Evolutionary conservation across 2,113 vertebrate genomes (phyloP), one percentile per base, ranked within the genome.

Genomic region (Orycteropus afer): DNA sequence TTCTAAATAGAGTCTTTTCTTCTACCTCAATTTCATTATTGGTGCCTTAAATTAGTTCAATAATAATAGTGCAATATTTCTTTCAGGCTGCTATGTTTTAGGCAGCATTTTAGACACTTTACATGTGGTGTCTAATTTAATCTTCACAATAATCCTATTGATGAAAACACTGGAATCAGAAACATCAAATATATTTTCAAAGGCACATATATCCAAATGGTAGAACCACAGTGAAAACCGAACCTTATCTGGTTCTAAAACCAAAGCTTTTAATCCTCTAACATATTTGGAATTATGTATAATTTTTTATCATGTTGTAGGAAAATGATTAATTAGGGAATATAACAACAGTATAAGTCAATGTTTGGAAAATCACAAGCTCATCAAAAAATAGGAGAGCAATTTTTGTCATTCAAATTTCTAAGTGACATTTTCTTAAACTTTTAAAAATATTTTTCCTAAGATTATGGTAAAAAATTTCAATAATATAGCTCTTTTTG

Each of bases 321-420:
- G 12, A 55, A 95, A 85, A 89, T 88, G 3, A 78, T 93, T 86
- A 80, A 67, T 14, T 59, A 25, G 69, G 45, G 40, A 49, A 37
- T 57, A 42, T 40, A 88, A 47, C 7, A 7, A 49, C 8, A 83
- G 29, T 73, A 22, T 86, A 86, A 96, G 93, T 96, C 88, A 96
- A 96, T 76, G n/a, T 95, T 97, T 86, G 77, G 94, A 92, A 97
- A 96, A 97, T 97, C 57, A 53, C 3, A 71, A 42, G 83, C 42
- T 92, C 95, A 96, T 22, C 71, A 87, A 90, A 95, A 95, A 78
- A 91, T 74, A 97, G 57, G 81, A 91, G 90, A 95, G 13, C 13
- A 81, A 69, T 94, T 93, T 95, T 97, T 90, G 63, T 51, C 88
- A 6, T 88, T 96, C 86, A 94, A 97, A 80, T 14, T 94, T 97